phyloP scores from a whole-genome alignment of 2,797 vertebrate species.

The Bucorvus abyssinicus region DNA sequence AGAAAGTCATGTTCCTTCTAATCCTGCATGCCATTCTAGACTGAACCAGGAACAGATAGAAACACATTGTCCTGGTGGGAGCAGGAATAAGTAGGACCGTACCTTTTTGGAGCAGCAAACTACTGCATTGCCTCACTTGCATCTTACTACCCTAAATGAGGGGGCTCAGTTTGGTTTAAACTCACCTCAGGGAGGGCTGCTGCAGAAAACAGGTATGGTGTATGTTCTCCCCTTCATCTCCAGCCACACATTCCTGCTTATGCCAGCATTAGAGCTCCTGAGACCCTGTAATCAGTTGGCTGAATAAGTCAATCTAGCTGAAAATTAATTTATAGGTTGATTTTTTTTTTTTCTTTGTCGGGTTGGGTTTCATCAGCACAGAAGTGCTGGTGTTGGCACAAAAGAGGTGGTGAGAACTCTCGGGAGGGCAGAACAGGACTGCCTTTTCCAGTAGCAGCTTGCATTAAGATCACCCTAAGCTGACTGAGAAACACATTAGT shows the following conservation, averaged over 20 bases:
- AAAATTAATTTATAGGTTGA: slow-evolving; percentile 29
- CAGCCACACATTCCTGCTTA: not conserved
- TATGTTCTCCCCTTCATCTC: not conserved
- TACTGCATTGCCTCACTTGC: not conserved
- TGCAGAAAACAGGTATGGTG: not conserved
- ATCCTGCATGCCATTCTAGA: not conserved
- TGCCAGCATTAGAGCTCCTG: not conserved
- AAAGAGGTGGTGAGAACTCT: not conserved
- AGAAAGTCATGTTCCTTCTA: not conserved
- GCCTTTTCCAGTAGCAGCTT: slow-evolving; percentile 9
- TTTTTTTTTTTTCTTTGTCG: not conserved
- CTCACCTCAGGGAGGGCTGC: not conserved
- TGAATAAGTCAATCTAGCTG: slow-evolving; percentile 2
- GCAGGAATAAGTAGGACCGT: not conserved
- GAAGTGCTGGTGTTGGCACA: slow-evolving; percentile 10
- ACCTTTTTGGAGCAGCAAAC: not conserved
- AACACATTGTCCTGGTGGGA: fast-evolving
- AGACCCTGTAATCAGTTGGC: not conserved
- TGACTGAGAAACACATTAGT: not conserved
- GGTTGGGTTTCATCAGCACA: not conserved
- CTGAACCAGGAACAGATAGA: not conserved
- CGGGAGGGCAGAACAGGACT: not conserved
- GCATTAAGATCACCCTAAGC: not conserved
- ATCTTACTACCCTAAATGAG: not conserved
- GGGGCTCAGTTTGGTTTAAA: not conserved